Base-by-base conservation (phyloP, 2,797 vertebrate genomes). In the Brotula barbata region DNA sequence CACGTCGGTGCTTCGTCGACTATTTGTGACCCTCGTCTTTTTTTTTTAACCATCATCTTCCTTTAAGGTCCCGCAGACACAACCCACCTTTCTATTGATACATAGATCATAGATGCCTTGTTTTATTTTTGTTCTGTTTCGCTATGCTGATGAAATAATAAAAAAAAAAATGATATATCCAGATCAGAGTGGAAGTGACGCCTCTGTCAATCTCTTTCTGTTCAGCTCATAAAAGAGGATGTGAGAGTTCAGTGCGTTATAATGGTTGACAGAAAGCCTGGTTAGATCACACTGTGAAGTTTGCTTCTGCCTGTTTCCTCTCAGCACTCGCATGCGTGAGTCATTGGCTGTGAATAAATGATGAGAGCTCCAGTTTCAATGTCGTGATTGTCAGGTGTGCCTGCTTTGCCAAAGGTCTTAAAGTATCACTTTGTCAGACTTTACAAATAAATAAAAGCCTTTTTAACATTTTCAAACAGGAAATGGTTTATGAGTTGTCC, bases 131-230 rank as follows among this genome's bases (percentile, higher is more conserved):
- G 57, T 56, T 17, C 31, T 75, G 64, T 37, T 61, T 84, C 90
- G 87, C 87, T 89, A 88, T 91, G 88, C 87, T 89, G 86, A 88
- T 85, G 72, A 88, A 88, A 87, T 82, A 91, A 90, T 84, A 89
- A 89, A 87, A 89, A 87, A 80, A 89, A 87, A 80, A 89, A 28
- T 4, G 64, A 71, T 84, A 82, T 87, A 89, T 90, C 81, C 85
- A 89, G 81, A 86, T 87, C 74, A 82, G 73, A 55, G 62, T 53
- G 54, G 75, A 80, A 76, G 78, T 84, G 75, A 64, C 59, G 68
- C 75, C 71, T 90, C 81, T 89, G 22, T 19, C 47, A 28, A 2
- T 3, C 21, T 39, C 20, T 69, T 68, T 76, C 34, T 62, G 34
- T 64, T 28, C 10, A 31, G 17, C 41, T 23, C 2, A 3, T 34